Evolutionary conservation across 2,113 vertebrate genomes (phyloP).

Genomic region (Rattus rattus): DNA sequence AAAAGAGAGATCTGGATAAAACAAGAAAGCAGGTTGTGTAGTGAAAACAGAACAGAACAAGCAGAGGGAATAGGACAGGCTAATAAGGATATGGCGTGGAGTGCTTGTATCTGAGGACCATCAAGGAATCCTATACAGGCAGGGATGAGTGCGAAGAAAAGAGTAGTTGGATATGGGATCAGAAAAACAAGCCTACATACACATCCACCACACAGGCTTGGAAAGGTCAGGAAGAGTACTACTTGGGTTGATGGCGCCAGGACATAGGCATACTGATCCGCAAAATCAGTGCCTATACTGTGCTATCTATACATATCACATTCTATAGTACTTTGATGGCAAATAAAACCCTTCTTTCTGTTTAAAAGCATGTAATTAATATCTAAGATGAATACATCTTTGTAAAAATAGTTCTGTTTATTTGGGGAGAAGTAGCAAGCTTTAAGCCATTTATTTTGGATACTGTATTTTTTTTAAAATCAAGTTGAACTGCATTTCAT

Average conservation of each 20-base stretch:
- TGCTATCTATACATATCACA: not conserved
- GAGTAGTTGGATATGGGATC: not conserved
- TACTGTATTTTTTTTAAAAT: not conserved
- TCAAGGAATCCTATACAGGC: not conserved
- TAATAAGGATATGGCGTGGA: not conserved
- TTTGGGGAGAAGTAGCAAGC: not conserved
- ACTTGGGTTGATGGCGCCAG: not conserved
- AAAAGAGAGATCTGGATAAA: constrained; percentile 38
- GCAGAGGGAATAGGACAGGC: not conserved
- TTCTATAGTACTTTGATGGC: not conserved
- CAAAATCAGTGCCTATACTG: not conserved
- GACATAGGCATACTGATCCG: not conserved
- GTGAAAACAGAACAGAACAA: not conserved
- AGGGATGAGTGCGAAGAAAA: not conserved
- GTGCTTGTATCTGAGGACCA: not conserved
- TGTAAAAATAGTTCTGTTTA: constrained; percentile 33
- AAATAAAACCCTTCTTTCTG: not conserved
- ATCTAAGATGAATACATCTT: not conserved
- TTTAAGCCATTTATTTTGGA: not conserved
- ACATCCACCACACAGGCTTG: not conserved
- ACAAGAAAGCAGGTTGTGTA: constrained; percentile 35
- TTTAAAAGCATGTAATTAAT: constrained; percentile 39
- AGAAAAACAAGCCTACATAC: not conserved
- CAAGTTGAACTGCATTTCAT: not conserved
- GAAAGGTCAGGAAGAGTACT: not conserved